Percentiles rank a stretch among this genome's conserved stretches.
Conservation (phyloP, 2,113 vertebrate genomes). For the Myiopsitta monachus region DNA sequence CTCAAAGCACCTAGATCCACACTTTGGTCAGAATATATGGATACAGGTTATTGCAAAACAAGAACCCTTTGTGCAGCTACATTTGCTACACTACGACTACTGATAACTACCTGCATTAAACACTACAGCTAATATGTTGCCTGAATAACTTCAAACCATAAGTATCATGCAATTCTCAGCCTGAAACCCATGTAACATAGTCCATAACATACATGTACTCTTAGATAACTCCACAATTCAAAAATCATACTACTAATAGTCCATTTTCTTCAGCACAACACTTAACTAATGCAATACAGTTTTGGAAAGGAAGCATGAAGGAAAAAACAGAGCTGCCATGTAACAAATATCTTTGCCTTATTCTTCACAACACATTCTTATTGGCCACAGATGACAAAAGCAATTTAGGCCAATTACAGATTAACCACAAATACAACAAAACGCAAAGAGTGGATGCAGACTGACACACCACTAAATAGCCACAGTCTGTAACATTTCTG, state of each 20-base stretch:
- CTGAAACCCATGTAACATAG: neutral
- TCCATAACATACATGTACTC: neutral
- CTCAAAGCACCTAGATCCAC: neutral
- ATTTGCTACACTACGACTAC: neutral
- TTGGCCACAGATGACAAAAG: neutral
- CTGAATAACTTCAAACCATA: neutral
- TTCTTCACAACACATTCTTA: neutral
- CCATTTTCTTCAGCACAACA: neutral
- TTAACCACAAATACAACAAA: conserved; percentile 47
- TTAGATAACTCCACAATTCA: neutral
- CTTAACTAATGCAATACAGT: neutral
- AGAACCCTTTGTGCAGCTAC: neutral
- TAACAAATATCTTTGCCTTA: neutral
- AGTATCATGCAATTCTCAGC: neutral
- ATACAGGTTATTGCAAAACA: neutral
- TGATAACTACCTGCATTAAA: neutral
- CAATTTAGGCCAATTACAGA: conserved; percentile 26
- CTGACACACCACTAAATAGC: conserved; percentile 12
- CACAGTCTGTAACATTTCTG: conserved; percentile 2
- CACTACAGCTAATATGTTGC: neutral
- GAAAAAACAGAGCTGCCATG: neutral
- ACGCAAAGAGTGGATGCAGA: neutral
- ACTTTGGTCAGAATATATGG: neutral
- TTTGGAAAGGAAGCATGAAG: neutral
- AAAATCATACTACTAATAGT: neutral